phyloP scores from a whole-genome alignment of 2,797 vertebrate species.

The Naso thynnoides region DNA sequence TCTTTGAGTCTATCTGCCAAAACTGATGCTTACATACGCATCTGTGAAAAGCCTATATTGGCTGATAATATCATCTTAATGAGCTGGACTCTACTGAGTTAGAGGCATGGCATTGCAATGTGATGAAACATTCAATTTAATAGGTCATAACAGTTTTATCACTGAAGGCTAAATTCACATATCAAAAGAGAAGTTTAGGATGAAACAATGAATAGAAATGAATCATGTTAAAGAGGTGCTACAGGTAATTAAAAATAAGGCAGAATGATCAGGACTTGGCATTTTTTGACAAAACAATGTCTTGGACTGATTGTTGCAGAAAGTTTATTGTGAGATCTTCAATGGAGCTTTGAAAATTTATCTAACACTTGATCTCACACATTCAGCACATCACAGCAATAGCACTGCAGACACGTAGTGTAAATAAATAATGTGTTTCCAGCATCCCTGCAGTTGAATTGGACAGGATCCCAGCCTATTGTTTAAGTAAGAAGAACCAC shows the following conservation, averaged over 20 bases:
- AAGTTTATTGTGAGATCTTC: constrained; percentile 4
- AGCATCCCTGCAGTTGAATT: constrained; percentile 30
- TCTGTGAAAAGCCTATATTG: neutral
- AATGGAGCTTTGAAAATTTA: constrained; percentile 11
- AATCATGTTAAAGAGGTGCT: neutral
- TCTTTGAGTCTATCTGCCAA: neutral
- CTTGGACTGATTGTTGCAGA: neutral
- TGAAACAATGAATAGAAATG: neutral
- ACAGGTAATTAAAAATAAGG: constrained; percentile 5
- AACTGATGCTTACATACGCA: neutral
- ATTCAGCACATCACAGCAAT: constrained; percentile 20
- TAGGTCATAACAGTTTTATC: neutral
- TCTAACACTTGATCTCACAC: constrained; percentile 23
- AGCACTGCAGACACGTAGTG: neutral
- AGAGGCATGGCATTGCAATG: neutral
- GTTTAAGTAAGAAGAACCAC: constrained; percentile 37
- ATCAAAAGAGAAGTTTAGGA: neutral
- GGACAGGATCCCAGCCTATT: constrained; percentile 59
- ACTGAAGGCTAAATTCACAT: neutral
- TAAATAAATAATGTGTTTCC: constrained; percentile 66
- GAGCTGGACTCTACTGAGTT: neutral
- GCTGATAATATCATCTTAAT: neutral
- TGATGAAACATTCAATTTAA: constrained; percentile 10
- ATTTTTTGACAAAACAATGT: neutral
- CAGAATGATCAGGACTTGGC: constrained; percentile 1